Evolutionary conservation across 2,797 vertebrate species (phyloP), one percentile per base, ranked within the genome.

Genomic region (Rallus crepitans): DNA sequence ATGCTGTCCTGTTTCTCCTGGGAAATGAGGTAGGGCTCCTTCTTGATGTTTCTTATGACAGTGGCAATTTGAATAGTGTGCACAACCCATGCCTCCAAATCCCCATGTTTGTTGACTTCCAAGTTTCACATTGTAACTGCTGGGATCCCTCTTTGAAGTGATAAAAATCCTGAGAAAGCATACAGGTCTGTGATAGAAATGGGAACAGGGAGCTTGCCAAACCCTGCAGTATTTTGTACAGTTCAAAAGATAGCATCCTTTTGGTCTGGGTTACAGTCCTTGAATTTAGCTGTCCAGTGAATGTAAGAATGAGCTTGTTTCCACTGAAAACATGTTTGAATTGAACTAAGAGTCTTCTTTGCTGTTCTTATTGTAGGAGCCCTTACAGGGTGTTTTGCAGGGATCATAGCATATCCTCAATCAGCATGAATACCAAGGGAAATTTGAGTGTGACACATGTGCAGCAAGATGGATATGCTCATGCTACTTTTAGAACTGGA

Each of bases 241-340:
- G 45, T 50, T 57, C 20, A 64, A 90, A 92, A 87, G 18, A 23
- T 13, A 39, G 30, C 2, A 1, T 64, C 68, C 55, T 89, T 90
- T 65, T 75, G 40, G 53, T 85, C 45, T 87, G 91, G 82, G 57
- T 89, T 85, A 4, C 0, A 0, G 20, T 68, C 39, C 59, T 55
- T 71, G 14, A 30, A 25, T 70, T 82, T 21, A 68, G 28, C 48
- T 93, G 60, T 56, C 35, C 60, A 27, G 3, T 6, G 33, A 8
- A 50, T 27, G 8, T 69, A 79, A 77, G 78, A 85, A 90, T 56
- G 56, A 85, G 47, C 28, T 92, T 57, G 20, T 70, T 94, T 73
- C 60, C 18, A 42, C 5, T 87, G 61, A 68, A 91, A 94, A 83
- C 4, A 15, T 28, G 4, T 37, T 85, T 39, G 37, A 60, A 40